Conservation (phyloP, 2,113 vertebrate genomes). For the Lepus americanus region DNA sequence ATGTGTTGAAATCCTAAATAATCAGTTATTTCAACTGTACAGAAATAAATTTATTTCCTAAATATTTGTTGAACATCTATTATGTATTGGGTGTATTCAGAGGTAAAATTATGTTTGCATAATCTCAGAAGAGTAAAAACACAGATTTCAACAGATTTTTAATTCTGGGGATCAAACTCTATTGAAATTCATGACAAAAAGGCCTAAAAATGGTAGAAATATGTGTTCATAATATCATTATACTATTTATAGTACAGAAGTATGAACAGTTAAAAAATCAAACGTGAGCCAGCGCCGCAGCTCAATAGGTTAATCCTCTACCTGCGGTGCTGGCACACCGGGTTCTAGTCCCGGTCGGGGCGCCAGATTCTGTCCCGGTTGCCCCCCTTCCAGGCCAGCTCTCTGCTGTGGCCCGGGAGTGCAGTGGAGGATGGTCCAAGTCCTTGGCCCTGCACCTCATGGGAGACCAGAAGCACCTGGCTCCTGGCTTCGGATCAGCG, state of each 20-base stretch:
- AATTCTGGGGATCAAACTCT: not conserved
- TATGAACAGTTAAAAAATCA: not conserved
- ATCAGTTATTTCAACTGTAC: not conserved
- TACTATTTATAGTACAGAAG: not conserved
- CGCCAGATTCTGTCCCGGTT: too few relatives aligned
- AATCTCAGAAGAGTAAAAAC: not conserved
- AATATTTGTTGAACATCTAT: not conserved
- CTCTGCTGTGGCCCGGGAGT: too few relatives aligned
- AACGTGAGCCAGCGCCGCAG: not conserved
- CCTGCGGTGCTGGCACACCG: too few relatives aligned
- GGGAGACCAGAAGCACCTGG: too few relatives aligned
- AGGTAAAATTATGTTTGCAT: not conserved
- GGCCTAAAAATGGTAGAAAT: not conserved
- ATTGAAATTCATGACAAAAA: not conserved
- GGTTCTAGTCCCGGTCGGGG: too few relatives aligned
- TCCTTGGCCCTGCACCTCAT: too few relatives aligned
- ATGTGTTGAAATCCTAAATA: not conserved
- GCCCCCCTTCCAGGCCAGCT: too few relatives aligned
- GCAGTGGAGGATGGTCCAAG: too few relatives aligned
- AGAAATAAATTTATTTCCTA: constrained; percentile 1
- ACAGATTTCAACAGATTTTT: not conserved
- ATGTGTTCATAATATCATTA: not conserved
- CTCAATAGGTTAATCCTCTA: too few relatives aligned
- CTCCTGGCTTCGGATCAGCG: too few relatives aligned
- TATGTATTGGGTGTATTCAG: not conserved